Conservation (phyloP, 1,140 invertebrate genomes). For the Lordiphosa collinella region DNA sequence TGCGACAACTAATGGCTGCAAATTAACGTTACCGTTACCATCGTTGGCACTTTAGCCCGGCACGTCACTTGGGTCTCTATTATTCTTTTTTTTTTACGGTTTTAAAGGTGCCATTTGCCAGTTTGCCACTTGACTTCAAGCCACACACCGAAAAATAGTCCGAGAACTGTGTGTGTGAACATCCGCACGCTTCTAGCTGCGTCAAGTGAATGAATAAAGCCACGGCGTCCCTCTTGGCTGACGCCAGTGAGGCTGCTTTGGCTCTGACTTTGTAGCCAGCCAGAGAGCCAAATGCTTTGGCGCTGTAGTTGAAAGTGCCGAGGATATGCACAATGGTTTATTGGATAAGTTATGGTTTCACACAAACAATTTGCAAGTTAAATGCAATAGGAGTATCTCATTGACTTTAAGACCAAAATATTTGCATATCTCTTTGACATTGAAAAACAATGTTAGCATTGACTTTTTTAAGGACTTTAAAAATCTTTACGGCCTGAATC, state of each 20-base stretch:
- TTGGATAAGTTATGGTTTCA: neutral
- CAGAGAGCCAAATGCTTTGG: constrained; percentile 15
- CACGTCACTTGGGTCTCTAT: constrained; percentile 13
- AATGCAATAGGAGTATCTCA: no score
- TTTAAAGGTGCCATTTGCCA: constrained; percentile 30
- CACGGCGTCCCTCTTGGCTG: constrained; percentile 35
- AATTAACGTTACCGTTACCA: constrained; percentile 58
- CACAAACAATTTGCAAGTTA: no score
- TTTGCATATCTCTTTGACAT: no score
- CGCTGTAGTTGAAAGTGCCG: constrained; percentile 16
- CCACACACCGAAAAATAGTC: no score
- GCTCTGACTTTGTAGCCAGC: constrained; percentile 38
- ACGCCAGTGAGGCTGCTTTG: constrained; percentile 50
- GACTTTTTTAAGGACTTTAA: no score
- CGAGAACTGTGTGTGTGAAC: constrained; percentile 34
- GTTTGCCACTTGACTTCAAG: constrained; percentile 41
- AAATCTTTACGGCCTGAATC: no score
- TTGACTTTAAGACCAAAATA: neutral
- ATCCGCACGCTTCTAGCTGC: constrained; percentile 66
- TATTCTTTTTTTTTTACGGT: constrained; percentile 10
- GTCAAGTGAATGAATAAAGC: constrained; percentile 63
- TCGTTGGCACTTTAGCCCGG: constrained; percentile 20
- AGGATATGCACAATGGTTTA: constrained; percentile 12
- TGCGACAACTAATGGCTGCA: constrained; percentile 61
- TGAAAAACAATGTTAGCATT: no score